phyloP scores from a whole-genome alignment of 1,140 invertebrate genomes.

The Aplysia californica region DNA sequence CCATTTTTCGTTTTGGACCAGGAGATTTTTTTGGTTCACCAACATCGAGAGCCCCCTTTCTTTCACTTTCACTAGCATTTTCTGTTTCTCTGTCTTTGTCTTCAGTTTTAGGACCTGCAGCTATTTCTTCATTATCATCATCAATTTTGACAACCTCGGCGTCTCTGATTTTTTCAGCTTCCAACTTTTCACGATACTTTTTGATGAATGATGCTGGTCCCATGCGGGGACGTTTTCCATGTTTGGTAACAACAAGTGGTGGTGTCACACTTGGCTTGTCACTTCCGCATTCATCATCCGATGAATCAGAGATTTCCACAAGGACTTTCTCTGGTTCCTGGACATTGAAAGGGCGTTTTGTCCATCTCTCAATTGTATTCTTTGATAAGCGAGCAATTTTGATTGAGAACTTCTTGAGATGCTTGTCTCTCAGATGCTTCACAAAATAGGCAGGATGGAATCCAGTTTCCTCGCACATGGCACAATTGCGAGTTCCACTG shows the following conservation, averaged over 20 bases:
- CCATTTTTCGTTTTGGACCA: too few species aligned
- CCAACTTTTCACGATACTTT: neutral
- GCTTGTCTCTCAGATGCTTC: constrained; percentile 51
- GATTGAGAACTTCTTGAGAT: constrained; percentile 51
- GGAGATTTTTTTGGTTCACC: too few species aligned
- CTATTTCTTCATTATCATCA: constrained; percentile 29
- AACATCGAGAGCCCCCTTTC: too few species aligned
- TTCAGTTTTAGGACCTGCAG: constrained; percentile 26
- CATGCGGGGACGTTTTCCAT: neutral
- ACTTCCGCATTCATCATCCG: constrained; percentile 19
- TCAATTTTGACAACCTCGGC: constrained; percentile 23
- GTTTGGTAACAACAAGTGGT: neutral
- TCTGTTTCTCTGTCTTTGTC: constrained; percentile 24
- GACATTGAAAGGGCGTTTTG: constrained; percentile 20
- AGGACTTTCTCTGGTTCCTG: constrained; percentile 1
- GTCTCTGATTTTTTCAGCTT: neutral
- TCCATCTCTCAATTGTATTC: constrained; percentile 12
- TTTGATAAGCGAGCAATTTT: constrained; percentile 15
- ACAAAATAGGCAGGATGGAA: constrained; percentile 51
- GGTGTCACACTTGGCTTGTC: neutral
- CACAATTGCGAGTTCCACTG: constrained; percentile 41
- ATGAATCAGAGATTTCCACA: constrained; percentile 29
- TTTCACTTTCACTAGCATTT: constrained; percentile 25
- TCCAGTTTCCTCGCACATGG: constrained; percentile 50
- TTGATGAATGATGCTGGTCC: constrained; percentile 17